A percentile compares a stretch with the other conserved stretches of the same genome.
Evolutionary conservation across 2,113 vertebrate species (phyloP).

Genomic region (Pomatostomus ruficeps): DNA sequence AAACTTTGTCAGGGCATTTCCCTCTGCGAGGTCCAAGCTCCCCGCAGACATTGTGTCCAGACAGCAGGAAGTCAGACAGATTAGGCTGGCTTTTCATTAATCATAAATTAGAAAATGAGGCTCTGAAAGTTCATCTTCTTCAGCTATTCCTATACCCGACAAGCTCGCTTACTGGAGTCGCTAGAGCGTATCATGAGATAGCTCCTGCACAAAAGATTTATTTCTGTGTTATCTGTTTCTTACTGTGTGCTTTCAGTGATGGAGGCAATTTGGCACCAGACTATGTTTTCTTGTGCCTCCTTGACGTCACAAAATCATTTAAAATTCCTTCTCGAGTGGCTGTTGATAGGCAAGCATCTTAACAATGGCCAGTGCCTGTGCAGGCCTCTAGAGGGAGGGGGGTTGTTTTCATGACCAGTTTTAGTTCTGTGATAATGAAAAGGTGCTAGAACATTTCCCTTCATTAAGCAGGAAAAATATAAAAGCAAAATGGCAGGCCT

Average conservation of each 20-base stretch:
- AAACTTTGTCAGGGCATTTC: conserved; percentile 25
- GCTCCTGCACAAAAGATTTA: conserved; percentile 12
- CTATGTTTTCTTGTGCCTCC: conserved; percentile 63
- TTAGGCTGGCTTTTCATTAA: conserved; percentile 56
- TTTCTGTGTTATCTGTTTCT: conserved; percentile 63
- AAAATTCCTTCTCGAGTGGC: conserved; percentile 80
- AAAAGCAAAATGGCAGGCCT: not conserved
- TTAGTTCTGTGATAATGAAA: not conserved
- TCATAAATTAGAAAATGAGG: not conserved
- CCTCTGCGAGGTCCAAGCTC: conserved; percentile 42
- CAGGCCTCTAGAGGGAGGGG: not conserved
- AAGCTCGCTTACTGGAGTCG: not conserved
- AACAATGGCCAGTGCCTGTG: conserved; percentile 53
- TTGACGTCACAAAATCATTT: conserved; percentile 80
- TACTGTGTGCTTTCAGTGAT: conserved; percentile 43
- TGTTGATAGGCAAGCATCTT: conserved; percentile 76
- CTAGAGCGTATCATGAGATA: not conserved
- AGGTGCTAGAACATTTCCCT: not conserved
- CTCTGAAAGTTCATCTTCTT: conserved; percentile 34
- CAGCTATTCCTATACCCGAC: not conserved
- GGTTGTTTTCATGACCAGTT: not conserved
- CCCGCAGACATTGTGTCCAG: conserved; percentile 75
- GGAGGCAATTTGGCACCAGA: conserved; percentile 54
- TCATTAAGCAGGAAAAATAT: not conserved
- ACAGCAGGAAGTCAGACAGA: conserved; percentile 33